Evolutionary conservation across 37 sponge, comb jelly and placozoan species (phyloP), one percentile per base, ranked within the genome.

Genomic region (Dysidea cf. avara): DNA sequence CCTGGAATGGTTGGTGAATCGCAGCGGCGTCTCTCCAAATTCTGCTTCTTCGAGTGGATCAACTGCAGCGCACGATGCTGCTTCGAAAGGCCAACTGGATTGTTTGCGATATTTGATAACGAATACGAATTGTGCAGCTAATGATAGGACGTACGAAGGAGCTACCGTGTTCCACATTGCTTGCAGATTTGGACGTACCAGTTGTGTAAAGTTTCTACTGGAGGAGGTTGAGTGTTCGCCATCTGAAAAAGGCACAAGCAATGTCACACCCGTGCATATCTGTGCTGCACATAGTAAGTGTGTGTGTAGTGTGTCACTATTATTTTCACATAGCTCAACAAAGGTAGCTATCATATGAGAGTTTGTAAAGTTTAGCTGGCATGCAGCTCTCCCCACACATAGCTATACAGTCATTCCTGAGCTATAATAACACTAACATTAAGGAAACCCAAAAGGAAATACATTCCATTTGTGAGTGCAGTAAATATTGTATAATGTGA

Each of bases 41-140:
- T 83, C 91, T 1, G 87, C 80, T 5, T 40, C 90, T 5, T 68
- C 56, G 62, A 87, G 72, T 72, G 91, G 95, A n/a, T 53, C 86
- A 6, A 94, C 95, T 20, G 90, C 95, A 26, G 95, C 95, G 16
- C 95, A 94, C 69, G 95, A 94, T 62, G 95, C 95, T 22, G 95
- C 95, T 1, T 90, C 91, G 13, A 80, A 68, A 49, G 95, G 95
- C n/a, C 85, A 87, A 34, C 48, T 94, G 18, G 78, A 79, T 2
- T 94, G 95, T 52, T 79, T 94, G 61, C 53, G 83, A 40, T 94
- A 83, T 60, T 87, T 94, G 21, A 76, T 94, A 16, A 28, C 75
- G 54, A 71, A 70, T 48, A 89, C 95, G 16, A 49, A 83, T 3
- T 94, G 95, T 59, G 66, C 77, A 0, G 77, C 76, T 2, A 16